Conservation (phyloP, 2,113 vertebrate species). For the Alectura lathami region DNA sequence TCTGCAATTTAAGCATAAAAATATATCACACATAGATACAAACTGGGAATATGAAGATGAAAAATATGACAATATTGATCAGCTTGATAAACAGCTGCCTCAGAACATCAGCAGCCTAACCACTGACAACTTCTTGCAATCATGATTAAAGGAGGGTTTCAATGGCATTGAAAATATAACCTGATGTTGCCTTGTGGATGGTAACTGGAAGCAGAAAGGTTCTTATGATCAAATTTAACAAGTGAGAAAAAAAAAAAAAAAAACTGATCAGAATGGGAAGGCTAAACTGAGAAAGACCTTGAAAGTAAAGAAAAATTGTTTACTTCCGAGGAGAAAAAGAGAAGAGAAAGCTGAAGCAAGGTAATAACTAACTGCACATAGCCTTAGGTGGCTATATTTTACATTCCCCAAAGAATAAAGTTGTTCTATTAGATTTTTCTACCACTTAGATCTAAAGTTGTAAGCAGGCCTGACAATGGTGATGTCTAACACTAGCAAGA, state of each 20-base stretch:
- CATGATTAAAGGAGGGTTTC: not conserved
- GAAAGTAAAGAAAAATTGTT: not conserved
- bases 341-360: not conserved
- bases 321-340: not conserved
- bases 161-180: not conserved
- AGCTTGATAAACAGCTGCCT: not conserved
- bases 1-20: not conserved
- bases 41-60: not conserved
- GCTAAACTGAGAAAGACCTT: not conserved
- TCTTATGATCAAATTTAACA: not conserved
- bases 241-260: not conserved
- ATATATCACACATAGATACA: not conserved
- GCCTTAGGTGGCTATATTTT: slow-evolving; percentile 49
- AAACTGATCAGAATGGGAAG: not conserved
- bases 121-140: not conserved
- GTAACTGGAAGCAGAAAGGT: not conserved
- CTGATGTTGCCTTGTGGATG: not conserved
- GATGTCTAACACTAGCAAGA: not conserved
- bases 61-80: not conserved
- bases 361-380: slow-evolving; percentile 29
- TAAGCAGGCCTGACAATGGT: not conserved
- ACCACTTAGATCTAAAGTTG: slow-evolving; percentile 30
- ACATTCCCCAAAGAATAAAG: not conserved
- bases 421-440: slow-evolving; percentile 31
- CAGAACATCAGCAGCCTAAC: not conserved